Evolutionary conservation across 2,888 invertebrate genomes (phyloP).

Genomic region (Eilema caniola): DNA sequence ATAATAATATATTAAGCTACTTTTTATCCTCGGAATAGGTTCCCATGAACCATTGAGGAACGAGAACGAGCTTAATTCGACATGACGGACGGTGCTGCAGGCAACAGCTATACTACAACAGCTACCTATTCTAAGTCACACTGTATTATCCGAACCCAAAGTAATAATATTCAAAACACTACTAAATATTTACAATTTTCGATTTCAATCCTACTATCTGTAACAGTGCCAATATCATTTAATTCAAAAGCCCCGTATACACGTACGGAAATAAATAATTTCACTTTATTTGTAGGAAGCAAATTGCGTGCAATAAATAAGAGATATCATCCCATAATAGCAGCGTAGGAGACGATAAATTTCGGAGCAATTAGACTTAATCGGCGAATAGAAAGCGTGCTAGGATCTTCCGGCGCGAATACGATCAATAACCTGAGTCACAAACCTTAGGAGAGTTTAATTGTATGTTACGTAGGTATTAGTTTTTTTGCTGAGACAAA

Average conservation of each 20-base stretch:
- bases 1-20: too few species aligned
- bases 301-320: constrained; percentile 51
- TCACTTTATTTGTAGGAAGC: constrained; percentile 18
- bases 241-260: neutral
- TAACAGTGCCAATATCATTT: neutral
- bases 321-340: constrained; percentile 60
- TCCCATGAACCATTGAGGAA: too few species aligned
- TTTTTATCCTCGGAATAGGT: too few species aligned
- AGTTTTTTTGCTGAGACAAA: too few species aligned
- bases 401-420: constrained; percentile 70
- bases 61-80: too few species aligned
- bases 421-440: constrained; percentile 71
- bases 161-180: neutral
- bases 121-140: too few species aligned
- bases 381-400: constrained; percentile 77
- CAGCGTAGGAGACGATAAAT: constrained; percentile 76
- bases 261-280: constrained; percentile 18
- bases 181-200: neutral
- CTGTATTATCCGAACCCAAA: too few species aligned
- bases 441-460: constrained; percentile 55
- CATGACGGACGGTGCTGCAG: too few species aligned
- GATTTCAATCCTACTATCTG: neutral
- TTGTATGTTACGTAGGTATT: neutral
- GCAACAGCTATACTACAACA: too few species aligned
- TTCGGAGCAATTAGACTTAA: constrained; percentile 81